Base-by-base conservation (phyloP, 2,113 vertebrate species). In the Lophochroa leadbeateri region DNA sequence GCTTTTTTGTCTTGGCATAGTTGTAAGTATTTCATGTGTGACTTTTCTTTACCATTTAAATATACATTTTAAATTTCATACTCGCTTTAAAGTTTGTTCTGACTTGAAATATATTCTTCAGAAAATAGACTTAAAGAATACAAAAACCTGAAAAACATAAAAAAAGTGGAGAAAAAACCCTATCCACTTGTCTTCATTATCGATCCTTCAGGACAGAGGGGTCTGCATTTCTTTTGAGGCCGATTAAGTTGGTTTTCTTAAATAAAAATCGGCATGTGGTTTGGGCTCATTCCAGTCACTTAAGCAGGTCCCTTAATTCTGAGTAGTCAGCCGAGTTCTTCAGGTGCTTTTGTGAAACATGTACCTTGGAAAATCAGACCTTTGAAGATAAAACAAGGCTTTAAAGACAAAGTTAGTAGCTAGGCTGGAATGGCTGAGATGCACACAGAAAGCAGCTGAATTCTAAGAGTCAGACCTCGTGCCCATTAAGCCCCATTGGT, bases 11-110 rank as follows among this genome's bases (percentile, higher is more conserved):
- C 69, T 81, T 55, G 77, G 61, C 37, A 37, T 41, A 88, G 65
- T 49, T 94, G 86, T 71, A 50, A 77, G 58, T 93, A 81, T 88
- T 94, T 95, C 5, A 88, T 82, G 60, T 27, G 23, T 16, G 6
- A 77, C 7, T 82, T 57, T 77, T 23, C 57, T 89, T 91, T 88
- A 67, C 41, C 82, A 19, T 82, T 94, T 68, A 58, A 50, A 46
- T 65, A 65, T 52, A 63, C 76, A 53, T 77, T 95, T 90, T 90
- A 91, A 94, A 82, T 65, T 90, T 93, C 63, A 90, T 80, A 27
- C 27, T 91, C 37, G 61, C 74, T 84, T 94, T 89, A 82, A 89
- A 80, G 67, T 91, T 87, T 77, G 46, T 24, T 85, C 58, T 82
- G 37, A 35, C n/a, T 86, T 79, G 70, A 91, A 92, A 72, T 47